Evolutionary conservation across 2,797 vertebrate genomes (phyloP), one percentile per base, ranked within the genome.

Genomic region (Helarctos malayanus): DNA sequence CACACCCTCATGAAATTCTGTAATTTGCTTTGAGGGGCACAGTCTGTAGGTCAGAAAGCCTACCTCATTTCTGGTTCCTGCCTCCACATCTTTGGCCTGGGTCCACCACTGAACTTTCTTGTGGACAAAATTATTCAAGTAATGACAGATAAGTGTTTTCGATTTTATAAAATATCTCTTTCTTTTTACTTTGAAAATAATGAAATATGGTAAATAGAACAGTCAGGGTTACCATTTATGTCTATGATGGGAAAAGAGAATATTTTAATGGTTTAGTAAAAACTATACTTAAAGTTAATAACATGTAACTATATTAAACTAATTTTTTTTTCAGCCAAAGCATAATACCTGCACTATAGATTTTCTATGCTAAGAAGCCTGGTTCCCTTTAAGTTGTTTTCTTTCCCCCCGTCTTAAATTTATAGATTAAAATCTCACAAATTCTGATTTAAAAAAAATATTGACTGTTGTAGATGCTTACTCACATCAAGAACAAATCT

Each of bases 261-360:
- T 82, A 85, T 82, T 94, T 75, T 89, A 86, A 79, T 89, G 0
- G 5, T n/a, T 57, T 71, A 32, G 89, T 76, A 18, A 93, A 96
- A 78, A 63, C 32, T 35, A 14, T 75, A 27, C 52, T 82, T 79
- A 57, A 83, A 68, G 6, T 71, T 57, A 49, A 5, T 59, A 61
- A 47, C 13, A 49, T 47, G 8, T 61, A 79, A 56, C 14, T 88
- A 18, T 78, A 61, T 84, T 52, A 68, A 86, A 80, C 47, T 52
- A 35, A 16, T 47, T 27, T 35, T 71, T 71, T 41, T 85, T 68
- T 19, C 54, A 54, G 25, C 13, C 92, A 29, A 68, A 88, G 38
- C 5, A 19, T 69, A 76, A 93, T 83, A 38, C 8, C 14, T 73
- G 2, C 45, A 89, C 57, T 69, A 32, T 25, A 75, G 21, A 54